Evolutionary conservation across 2,888 invertebrate genomes (phyloP).

Genomic region (Marronus borbonicus): DNA sequence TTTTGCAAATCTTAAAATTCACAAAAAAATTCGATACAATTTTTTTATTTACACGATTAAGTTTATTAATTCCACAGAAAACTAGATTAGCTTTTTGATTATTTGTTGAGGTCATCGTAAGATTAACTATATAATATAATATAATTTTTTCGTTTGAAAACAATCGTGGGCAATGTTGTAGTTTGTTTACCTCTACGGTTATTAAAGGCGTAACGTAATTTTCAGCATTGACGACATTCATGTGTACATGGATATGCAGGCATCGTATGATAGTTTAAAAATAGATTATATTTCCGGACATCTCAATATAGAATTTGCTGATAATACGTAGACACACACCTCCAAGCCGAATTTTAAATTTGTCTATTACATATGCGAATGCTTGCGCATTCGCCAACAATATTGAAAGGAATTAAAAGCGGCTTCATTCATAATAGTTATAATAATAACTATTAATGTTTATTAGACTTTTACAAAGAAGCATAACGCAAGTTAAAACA

Average conservation of each 20-base stretch:
- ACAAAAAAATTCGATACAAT: too few relatives aligned
- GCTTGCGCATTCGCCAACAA: too few relatives aligned
- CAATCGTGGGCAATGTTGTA: not conserved
- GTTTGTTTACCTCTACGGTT: not conserved
- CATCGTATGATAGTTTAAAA: conserved; percentile 25
- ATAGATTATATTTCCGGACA: conserved; percentile 29
- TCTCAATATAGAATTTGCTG: conserved; percentile 15
- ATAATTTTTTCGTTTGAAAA: not conserved
- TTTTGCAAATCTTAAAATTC: too few relatives aligned
- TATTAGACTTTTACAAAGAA: too few relatives aligned
- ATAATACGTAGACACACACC: conserved; percentile 33
- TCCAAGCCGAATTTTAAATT: not conserved
- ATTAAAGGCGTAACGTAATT: not conserved
- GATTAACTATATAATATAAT: not conserved
- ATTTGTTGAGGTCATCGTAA: too few relatives aligned
- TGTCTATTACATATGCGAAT: not conserved
- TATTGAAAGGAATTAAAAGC: too few relatives aligned
- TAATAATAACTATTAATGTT: too few relatives aligned
- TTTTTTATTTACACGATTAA: too few relatives aligned
- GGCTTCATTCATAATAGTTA: too few relatives aligned
- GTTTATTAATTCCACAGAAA: too few relatives aligned
- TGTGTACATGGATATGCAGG: not conserved
- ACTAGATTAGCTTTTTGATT: too few relatives aligned
- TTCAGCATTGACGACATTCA: not conserved
- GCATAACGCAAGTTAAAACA: too few relatives aligned